These are phyloP conservation scores for zebrafish (Danio rerio) DNA, from an alignment of 2,113 vertebrate genomes.

Conservation along the genomic window GRCz12tu NC_133189.1:738501-739000, in stretches of 20 bases:
- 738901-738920: neutral
- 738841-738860: neutral
- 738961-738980: neutral
- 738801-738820: constrained; percentile 29
- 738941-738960: neutral
- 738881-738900: neutral
- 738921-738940: too few species aligned
- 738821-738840: neutral
- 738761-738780: constrained; percentile 27
- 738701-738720: neutral
- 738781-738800: too few species aligned
- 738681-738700: neutral
- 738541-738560: too few species aligned
- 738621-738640: neutral
- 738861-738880: neutral
- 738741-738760: neutral
- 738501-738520: too few species aligned
- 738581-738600: constrained; percentile 26
- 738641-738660: neutral
- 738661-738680: neutral
- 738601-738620: neutral
- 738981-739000: neutral
- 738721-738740: neutral
- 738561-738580: constrained; percentile 18
- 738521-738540: too few species aligned